Evolutionary conservation across 2,888 invertebrate species (phyloP), one percentile per base, ranked within the genome.

Genomic region (Thymelicus lineola): DNA sequence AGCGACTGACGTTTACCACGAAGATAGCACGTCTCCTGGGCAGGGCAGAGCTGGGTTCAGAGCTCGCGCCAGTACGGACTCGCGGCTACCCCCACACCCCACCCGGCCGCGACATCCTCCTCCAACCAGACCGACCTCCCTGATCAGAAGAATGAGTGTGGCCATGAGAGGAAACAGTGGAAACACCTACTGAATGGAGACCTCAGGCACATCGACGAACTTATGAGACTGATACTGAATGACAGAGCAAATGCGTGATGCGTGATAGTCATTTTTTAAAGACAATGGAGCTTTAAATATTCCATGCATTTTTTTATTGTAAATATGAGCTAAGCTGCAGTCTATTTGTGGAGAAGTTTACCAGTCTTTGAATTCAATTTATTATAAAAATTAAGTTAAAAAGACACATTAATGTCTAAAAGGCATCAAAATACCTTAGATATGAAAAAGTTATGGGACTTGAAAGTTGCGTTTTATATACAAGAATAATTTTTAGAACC

Each of bases 141-240:
- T 95, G 0, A 95, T 95, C 61, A 91, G 97, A 46, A 92, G 97
- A 73, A 97, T 97, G 96, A 97, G 97, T 81, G 97, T 97, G 73
- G 96, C 97, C 53, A 96, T 97, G 94, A 91, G 94, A 72, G 96
- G 96, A 65, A 95, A 95, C 80, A 95, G 95, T 74, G 90, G 95
- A 15, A 95, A 91, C 78, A 86, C 88, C 17, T 92, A 88, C 74
- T 92, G 76, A 82, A 28, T 35, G 10, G 7, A 6, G 1, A 9
- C 7, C 9, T 7, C 28, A 17, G n/a, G 46, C 17, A 20, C 60
- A 50, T 17, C 45, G 45, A 20, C 12, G 45, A 60, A 38, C 60
- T 20, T 59, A 60, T 17, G 20, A 42, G 42, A 60, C 20, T 45
- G 45, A 60, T 14, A 60, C 35, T 46, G 45, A 50, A 15, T 15